A percentile compares a stretch with the other conserved stretches of the same genome.
Conservation (phyloP, 2,113 vertebrate genomes). For the Daboia siamensis region DNA sequence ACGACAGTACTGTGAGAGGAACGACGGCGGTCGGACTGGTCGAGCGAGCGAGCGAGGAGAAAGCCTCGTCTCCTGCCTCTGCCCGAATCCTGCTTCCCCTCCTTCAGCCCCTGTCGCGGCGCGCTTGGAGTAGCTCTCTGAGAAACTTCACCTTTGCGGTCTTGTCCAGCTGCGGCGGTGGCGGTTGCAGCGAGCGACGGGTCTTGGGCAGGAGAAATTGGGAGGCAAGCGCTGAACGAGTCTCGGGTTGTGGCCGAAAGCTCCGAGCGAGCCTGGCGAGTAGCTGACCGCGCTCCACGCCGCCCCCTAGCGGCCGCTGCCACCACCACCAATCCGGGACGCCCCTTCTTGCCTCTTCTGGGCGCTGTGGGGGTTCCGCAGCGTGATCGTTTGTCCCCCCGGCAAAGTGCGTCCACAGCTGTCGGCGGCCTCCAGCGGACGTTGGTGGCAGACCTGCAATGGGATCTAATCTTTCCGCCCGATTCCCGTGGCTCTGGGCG, state of each 20-base stretch:
- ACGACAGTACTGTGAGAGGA: neutral
- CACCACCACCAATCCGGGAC: neutral
- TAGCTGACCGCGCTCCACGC: neutral
- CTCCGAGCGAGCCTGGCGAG: neutral
- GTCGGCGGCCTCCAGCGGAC: neutral
- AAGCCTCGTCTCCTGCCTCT: neutral
- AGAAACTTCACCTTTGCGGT: neutral
- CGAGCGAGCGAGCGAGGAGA: neutral
- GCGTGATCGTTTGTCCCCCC: neutral
- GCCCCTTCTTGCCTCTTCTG: no score
- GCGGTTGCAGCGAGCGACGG: neutral
- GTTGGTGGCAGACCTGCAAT: no score
- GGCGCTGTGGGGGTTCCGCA: neutral
- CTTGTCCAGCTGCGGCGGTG: neutral
- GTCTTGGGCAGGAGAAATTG: neutral
- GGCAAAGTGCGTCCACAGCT: neutral
- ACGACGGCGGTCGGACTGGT: neutral
- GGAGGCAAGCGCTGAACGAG: neutral
- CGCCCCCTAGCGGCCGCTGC: slow-evolving; percentile 10
- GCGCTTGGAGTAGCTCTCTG: neutral
- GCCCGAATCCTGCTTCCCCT: neutral
- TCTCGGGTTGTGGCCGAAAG: neutral
- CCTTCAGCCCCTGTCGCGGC: neutral
- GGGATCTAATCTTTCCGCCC: neutral
- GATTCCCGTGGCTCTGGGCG: neutral